Evolutionary conservation across 2,113 vertebrate species (phyloP), one percentile per base, ranked within the genome.

Genomic region (Caranx melampygus): DNA sequence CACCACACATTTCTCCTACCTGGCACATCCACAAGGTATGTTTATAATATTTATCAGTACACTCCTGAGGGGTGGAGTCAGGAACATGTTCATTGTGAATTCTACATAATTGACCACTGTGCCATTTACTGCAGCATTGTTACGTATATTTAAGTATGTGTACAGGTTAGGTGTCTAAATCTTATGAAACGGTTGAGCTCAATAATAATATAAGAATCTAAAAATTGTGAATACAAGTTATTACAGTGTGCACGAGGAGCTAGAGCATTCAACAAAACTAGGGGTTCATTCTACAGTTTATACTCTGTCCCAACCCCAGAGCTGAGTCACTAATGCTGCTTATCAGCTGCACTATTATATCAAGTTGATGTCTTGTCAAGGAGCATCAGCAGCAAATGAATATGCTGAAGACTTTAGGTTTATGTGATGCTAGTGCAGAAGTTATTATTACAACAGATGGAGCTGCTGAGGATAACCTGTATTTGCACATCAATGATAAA

Each of bases 1-100:
- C 80, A 94, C 92, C 62, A 91, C 94, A 89, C 94, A 95, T 84
- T 95, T 95, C 92, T 95, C 94, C 84, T 95, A 95, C 87, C 88
- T 95, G 90, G 87, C 95, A 81, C 94, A 95, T 88, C 89, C 94
- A 83, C 88, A 92, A 93, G 94, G 94, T 72, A 35, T 20, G 75
- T 52, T 82, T 18, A 2, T 34, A 80, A 58, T 31, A 35, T 8
- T 0, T 31, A 57, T 6, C 11, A 3, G 8, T 40, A 13, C 37
- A 13, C 9, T 33, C 5, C 45, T 44, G 59, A 2, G 0, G 47
- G 44, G 33, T 37, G 66, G 60, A 52, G 34, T 72, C 15, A 26
- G 21, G 52, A 55, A 55, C n/a, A 55, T 26, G 26, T 55, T 6
- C 15, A 4, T 52, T 52, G 16, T 49, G 1, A 18, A 11, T 13